Evolutionary conservation across 2,888 invertebrate species (phyloP).

Genomic region (Diogma glabrata): DNA sequence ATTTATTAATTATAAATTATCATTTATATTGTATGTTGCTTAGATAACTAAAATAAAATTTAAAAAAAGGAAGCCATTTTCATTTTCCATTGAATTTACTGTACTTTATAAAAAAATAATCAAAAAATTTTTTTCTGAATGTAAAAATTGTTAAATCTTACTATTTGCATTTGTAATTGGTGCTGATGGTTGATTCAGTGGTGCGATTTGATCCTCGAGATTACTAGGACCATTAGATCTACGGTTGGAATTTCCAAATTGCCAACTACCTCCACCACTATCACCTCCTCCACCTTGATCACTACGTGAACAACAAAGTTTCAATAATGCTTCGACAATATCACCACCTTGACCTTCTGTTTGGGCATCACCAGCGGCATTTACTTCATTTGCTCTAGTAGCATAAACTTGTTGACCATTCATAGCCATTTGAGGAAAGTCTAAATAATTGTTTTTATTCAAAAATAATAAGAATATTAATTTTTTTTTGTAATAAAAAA

Average conservation of each 20-base stretch:
- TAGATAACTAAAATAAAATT: no score
- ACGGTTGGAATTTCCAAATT: background rate
- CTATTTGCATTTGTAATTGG: background rate
- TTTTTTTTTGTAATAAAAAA: no score
- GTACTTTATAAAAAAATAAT: no score
- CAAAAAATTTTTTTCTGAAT: no score
- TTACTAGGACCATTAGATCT: no score
- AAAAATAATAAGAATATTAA: no score
- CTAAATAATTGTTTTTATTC: no score
- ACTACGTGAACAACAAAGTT: slow-evolving; percentile 16
- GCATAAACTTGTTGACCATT: slow-evolving; percentile 4
- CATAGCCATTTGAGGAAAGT: slow-evolving; percentile 6
- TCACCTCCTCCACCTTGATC: slow-evolving; percentile 1
- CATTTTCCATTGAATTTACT: slow-evolving; percentile 5
- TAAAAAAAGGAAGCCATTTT: slow-evolving; percentile 8
- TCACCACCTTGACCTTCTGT: slow-evolving; percentile 17
- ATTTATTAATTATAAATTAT: no score
- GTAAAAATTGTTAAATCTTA: no score
- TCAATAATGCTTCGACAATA: slow-evolving; percentile 16
- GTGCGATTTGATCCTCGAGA: slow-evolving; percentile 3
- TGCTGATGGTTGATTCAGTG: background rate
- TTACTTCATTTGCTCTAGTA: slow-evolving; percentile 1
- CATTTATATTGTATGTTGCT: no score
- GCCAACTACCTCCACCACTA: background rate
- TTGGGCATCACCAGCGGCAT: slow-evolving; percentile 6